phyloP scores from a whole-genome alignment of 2,797 vertebrate species.

The Urocyon cinereoargenteus region DNA sequence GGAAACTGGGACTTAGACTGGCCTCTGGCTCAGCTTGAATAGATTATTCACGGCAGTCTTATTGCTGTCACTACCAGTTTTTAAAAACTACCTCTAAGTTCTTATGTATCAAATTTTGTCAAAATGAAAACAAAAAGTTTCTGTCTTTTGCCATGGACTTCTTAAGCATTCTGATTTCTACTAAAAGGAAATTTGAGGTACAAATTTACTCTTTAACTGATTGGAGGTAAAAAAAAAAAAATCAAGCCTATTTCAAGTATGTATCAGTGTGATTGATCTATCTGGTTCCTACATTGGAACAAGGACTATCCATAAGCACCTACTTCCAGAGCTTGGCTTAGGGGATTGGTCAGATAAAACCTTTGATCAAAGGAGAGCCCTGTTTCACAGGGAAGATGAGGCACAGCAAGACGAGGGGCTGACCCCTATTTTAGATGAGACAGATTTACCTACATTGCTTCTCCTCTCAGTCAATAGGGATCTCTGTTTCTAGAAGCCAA shows the following conservation, averaged over 20 bases:
- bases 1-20: background rate
- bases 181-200: background rate
- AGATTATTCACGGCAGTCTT: background rate
- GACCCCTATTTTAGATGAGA: background rate
- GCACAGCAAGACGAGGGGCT: background rate
- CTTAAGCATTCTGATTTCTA: conserved; percentile 16
- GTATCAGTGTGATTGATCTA: background rate
- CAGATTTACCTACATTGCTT: background rate
- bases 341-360: background rate
- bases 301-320: background rate
- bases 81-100: background rate
- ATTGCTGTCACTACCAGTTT: background rate
- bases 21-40: background rate
- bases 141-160: background rate
- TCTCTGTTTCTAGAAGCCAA: background rate
- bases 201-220: background rate
- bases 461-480: background rate
- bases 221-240: background rate
- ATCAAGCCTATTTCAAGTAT: background rate
- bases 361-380: background rate
- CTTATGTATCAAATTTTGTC: background rate
- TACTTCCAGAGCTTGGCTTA: background rate
- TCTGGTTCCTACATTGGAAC: background rate
- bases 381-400: background rate
- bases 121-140: background rate